Base-by-base conservation (phyloP, 2,113 vertebrate species). In the Cynoglossus semilaevis region DNA sequence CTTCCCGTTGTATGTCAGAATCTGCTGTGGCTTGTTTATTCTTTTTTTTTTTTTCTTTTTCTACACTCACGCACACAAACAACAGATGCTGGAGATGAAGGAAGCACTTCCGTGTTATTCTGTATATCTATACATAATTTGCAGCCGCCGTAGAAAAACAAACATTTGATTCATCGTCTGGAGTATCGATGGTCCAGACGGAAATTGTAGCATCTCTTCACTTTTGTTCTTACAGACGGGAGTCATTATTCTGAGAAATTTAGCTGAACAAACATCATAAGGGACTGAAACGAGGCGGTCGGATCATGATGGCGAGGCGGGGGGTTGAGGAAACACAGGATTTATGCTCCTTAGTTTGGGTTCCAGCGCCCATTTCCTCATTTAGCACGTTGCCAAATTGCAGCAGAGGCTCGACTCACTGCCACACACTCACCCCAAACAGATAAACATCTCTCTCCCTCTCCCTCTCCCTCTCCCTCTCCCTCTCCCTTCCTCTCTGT, bases 351-450 rank as follows among this genome's bases (percentile, higher is more conserved):
- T 43, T 71, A 48, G 17, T 57, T 58, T 58, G 19, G 57, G 50
- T 57, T 44, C 7, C 15, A 10, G 9, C 9, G 15, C 34, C 19
- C 37, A 48, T 17, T 7, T 61, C 38, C 48, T 51, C 37, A 58
- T 58, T 68, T 55, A 49, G 14, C 46, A 54, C 34, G 18, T 16
- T 50, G 52, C 34, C 58, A 64, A 58, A 61, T 54, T 42, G 44
- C 36, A 45, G 56, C 12, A 56, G 8, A 14, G 45, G 37, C 6
- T 29, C 22, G 6, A 29, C 2, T 29, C 22, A 29, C 62, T 60
- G 41, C 40, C 51, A 66, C 42, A 53, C 12, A 8, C 38, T 35
- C n/a, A 42, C 13, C 15, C 12, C 16, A 50, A 22, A 65, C 17
- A 45, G 14, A 40, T 40, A 38, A 58, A 35, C 18, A 38, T 29